Base-by-base conservation (phyloP, 2,797 vertebrate species). In the Acipenser oxyrinchus region DNA sequence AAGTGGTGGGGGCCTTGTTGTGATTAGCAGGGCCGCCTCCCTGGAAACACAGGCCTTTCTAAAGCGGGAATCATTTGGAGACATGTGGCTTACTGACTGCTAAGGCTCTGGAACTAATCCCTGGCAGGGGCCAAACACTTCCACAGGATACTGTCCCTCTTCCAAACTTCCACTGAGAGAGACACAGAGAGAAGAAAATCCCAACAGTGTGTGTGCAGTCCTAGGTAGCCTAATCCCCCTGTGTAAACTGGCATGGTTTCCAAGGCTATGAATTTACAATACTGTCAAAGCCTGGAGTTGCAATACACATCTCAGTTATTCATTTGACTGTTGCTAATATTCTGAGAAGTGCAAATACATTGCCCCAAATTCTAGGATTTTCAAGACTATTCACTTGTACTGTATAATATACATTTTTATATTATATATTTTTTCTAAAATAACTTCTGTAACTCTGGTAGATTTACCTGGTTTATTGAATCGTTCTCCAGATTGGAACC, bases 1-100 rank as follows among this genome's bases (percentile, higher is more conserved):
- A 60, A 69, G 70, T 60, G 58, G 51, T 58, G 55, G 62, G 61
- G 50, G 66, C 57, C 66, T 53, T 68, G 66, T 55, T 60, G 62
- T 68, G 70, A 71, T 68, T 71, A 71, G 70, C 66, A 13, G 55
- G 51, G 48, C 66, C 58, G 67, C 6, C 53, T 55, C 57, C 58
- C 61, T 65, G 55, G 62, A 68, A 61, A 65, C 51, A 53, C 70
- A 61, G 62, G 55, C 57, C 70, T 69, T 62, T 49, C 70, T 49
- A 50, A 55, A 65, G 66, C 53, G 67, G 67, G 67, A 64, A 59
- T 51, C 67, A 10, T 59, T 57, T 15, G 62, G 67, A 69, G 67
- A 69, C 53, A 48, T 60, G 67, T 51, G 62, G 67, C 60, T 59
- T 60, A 51, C 13, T 57, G 52, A 59, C 62, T 51, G 62, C 53